phyloP scores from a whole-genome alignment of 2,888 invertebrate species.

The Halocaridina rubra region DNA sequence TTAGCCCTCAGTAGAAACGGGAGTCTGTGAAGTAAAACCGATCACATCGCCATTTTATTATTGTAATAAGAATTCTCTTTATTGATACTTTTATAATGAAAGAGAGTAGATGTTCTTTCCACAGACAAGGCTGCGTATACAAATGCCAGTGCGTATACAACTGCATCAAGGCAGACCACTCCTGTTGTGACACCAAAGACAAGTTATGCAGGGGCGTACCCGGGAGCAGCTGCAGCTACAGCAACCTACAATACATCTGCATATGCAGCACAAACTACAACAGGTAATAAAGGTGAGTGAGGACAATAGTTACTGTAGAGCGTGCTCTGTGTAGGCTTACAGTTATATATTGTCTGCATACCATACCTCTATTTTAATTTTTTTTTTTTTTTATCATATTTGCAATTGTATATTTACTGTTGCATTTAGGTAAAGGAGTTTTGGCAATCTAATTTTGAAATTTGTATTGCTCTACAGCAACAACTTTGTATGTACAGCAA shows the following conservation, averaged over 20 bases:
- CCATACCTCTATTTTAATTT: neutral
- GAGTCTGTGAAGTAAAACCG: too few relatives aligned
- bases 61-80: neutral
- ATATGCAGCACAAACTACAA: constrained; percentile 59
- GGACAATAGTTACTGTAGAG: too few relatives aligned
- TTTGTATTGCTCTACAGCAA: constrained; percentile 26
- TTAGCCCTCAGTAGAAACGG: too few relatives aligned
- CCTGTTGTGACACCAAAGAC: constrained; percentile 61
- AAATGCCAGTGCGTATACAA: constrained; percentile 53
- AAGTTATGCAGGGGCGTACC: constrained; percentile 59
- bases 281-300: constrained; percentile 56
- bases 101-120: constrained; percentile 35
- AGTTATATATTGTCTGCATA: neutral
- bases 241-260: constrained; percentile 60
- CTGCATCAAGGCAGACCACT: constrained; percentile 50
- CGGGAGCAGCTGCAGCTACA: constrained; percentile 59
- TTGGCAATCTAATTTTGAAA: too few relatives aligned
- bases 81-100: constrained; percentile 10
- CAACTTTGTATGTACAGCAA: constrained; percentile 44
- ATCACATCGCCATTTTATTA: neutral
- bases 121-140: constrained; percentile 55
- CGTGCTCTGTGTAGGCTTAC: neutral
- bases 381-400: neutral
- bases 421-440: too few relatives aligned
- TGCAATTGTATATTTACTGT: too few relatives aligned